Evolutionary conservation across 2,113 vertebrate species (phyloP).

Genomic region (Pachycephala philippinensis): DNA sequence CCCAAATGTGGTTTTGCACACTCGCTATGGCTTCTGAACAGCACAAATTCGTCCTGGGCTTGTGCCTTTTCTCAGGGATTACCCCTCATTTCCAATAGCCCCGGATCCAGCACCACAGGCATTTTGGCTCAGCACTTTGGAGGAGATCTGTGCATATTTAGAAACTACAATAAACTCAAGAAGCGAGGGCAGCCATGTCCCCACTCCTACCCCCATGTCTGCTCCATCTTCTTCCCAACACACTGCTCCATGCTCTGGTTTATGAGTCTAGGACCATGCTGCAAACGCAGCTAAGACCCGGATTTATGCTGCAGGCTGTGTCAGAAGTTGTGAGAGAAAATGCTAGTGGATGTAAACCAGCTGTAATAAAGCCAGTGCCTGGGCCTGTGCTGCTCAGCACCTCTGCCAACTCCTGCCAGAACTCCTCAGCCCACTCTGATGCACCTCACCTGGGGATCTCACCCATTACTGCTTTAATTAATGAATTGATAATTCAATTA

Average conservation of each 20-base stretch:
- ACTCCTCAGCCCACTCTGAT: neutral
- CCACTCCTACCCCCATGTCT: rapidly evolving
- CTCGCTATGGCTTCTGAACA: neutral
- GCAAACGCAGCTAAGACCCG: rapidly evolving
- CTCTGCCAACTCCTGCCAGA: neutral
- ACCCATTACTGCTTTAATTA: neutral
- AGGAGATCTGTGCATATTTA: rapidly evolving
- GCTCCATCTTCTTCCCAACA: neutral
- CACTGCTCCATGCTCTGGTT: neutral
- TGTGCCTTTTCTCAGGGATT: neutral
- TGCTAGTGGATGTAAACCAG: rapidly evolving
- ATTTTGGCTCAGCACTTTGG: neutral
- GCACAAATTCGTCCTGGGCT: neutral
- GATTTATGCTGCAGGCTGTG: neutral
- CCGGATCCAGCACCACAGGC: rapidly evolving
- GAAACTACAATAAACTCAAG: neutral
- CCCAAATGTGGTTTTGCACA: rapidly evolving
- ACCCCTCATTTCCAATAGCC: neutral
- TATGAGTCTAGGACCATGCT: rapidly evolving
- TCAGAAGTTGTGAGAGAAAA: neutral
- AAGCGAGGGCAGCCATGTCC: rapidly evolving
- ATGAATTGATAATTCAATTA: neutral
- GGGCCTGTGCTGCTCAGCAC: neutral
- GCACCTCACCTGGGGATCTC: neutral
- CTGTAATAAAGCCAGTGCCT: neutral